These are phyloP conservation scores for Trogon melanurus DNA, from an alignment of 2,113 vertebrate genomes.

Conservation along the genomic window DNA sequence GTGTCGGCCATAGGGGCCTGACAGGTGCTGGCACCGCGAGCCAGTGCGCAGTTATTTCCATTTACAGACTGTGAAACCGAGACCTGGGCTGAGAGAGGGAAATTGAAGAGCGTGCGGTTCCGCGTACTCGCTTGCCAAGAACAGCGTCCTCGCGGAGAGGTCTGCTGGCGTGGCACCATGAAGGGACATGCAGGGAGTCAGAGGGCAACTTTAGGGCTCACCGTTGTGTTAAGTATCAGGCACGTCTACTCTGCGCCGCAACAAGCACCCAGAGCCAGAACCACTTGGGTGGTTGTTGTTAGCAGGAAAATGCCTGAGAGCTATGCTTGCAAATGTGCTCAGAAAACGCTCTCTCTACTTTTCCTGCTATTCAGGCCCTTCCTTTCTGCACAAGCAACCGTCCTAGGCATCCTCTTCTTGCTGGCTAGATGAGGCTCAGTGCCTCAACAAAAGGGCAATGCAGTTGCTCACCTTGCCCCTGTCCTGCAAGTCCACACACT, in stretches of 20 bases:
- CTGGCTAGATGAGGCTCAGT: not conserved
- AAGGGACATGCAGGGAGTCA: not conserved
- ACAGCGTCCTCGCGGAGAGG: not conserved
- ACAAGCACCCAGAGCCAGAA: rapidly evolving
- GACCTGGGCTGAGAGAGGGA: not conserved
- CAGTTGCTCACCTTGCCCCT: too few relatives aligned
- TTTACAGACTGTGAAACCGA: slow-evolving; percentile 16
- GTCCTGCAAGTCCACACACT: rapidly evolving
- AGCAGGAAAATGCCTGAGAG: not conserved
- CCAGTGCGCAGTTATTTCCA: not conserved
- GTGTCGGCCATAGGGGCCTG: not conserved
- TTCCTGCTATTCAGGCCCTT: too few relatives aligned
- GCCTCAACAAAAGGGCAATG: too few relatives aligned
- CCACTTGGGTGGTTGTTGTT: not conserved
- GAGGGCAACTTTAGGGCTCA: not conserved
- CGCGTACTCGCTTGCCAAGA: not conserved
- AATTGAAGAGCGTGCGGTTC: not conserved
- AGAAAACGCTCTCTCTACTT: rapidly evolving
- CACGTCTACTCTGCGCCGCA: rapidly evolving
- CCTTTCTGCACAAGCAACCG: not conserved
- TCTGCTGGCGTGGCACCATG: not conserved
- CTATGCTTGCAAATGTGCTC: rapidly evolving
- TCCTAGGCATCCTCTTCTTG: rapidly evolving
- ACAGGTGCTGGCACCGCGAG: not conserved
- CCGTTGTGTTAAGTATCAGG: not conserved